Evolutionary conservation across 2,888 invertebrate species (phyloP).

Genomic region (Leucophora obtusa): DNA sequence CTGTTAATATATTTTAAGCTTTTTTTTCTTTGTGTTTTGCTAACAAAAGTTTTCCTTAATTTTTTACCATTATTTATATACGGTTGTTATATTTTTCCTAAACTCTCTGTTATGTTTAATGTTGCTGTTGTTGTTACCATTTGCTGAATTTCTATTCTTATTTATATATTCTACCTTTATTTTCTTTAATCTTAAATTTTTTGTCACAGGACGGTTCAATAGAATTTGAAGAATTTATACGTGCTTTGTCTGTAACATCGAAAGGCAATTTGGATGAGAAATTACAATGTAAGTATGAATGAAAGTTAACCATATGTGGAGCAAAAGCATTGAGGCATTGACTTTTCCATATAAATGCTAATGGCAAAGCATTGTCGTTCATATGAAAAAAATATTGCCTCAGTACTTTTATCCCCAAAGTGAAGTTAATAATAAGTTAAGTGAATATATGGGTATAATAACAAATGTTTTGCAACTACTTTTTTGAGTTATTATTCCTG

Average conservation of each 20-base stretch:
- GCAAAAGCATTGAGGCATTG: no score
- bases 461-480: neutral
- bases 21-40: conserved; percentile 10
- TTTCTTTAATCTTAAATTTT: neutral
- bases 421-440: conserved; percentile 11
- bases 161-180: neutral
- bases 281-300: conserved; percentile 92
- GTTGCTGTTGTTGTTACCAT: conserved; percentile 16
- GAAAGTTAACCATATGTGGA: no score
- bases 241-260: conserved; percentile 98
- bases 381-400: no score
- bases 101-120: neutral
- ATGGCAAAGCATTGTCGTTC: no score
- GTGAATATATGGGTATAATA: neutral
- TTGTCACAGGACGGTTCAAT: conserved; percentile 94
- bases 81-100: neutral
- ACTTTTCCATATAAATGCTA: no score
- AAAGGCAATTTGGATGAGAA: conserved; percentile 99
- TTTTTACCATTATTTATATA: neutral
- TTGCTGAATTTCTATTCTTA: neutral
- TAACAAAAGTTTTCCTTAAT: neutral
- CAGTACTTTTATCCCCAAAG: no score
- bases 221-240: conserved; percentile 99
- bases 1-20: conserved; percentile 53
- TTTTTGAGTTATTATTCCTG: no score